A percentile compares a stretch with the other conserved stretches of the same genome.
phyloP scores from a whole-genome alignment of 2,113 vertebrate species.

The Xyliphius kryptos region DNA sequence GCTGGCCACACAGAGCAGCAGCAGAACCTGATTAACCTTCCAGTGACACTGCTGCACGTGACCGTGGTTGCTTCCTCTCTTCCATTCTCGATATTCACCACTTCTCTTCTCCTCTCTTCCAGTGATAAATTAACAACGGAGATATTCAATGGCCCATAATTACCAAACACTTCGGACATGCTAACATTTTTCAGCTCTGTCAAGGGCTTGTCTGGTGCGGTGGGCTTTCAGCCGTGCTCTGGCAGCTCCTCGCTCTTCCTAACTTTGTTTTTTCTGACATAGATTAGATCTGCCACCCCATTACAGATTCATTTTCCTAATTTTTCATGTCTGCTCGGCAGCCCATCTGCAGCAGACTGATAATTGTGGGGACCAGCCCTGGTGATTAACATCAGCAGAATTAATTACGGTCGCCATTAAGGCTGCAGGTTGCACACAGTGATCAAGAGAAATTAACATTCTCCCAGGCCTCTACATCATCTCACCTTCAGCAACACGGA shows the following conservation, averaged over 20 bases:
- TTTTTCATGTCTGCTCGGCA: constrained; percentile 99
- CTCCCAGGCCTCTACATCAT: constrained; percentile 98
- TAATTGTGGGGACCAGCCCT: constrained; percentile 99
- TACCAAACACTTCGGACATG: constrained; percentile 98
- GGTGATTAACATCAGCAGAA: constrained; percentile 99
- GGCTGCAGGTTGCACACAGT: constrained; percentile 99
- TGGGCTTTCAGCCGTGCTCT: constrained; percentile 88
- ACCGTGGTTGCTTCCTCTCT: constrained; percentile 71
- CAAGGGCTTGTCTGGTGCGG: constrained; percentile 78
- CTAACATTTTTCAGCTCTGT: constrained; percentile 98
- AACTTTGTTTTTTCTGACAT: constrained; percentile 99
- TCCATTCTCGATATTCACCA: constrained; percentile 80
- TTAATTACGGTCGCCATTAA: constrained; percentile 99
- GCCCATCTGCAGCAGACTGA: constrained; percentile 99
- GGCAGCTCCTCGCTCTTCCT: constrained; percentile 82
- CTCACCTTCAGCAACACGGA: constrained; percentile 98
- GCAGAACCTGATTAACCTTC: constrained; percentile 97
- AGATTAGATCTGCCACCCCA: constrained; percentile 99
- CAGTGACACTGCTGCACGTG: constrained; percentile 84
- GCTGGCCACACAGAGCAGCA: constrained; percentile 74
- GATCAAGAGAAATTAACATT: constrained; percentile 99
- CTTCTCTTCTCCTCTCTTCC: constrained; percentile 96
- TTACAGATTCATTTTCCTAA: constrained; percentile 99
- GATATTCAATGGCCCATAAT: constrained; percentile 99
- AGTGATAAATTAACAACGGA: constrained; percentile 99